phyloP scores from a whole-genome alignment of 2,113 vertebrate genomes.

The Balaeniceps rex region DNA sequence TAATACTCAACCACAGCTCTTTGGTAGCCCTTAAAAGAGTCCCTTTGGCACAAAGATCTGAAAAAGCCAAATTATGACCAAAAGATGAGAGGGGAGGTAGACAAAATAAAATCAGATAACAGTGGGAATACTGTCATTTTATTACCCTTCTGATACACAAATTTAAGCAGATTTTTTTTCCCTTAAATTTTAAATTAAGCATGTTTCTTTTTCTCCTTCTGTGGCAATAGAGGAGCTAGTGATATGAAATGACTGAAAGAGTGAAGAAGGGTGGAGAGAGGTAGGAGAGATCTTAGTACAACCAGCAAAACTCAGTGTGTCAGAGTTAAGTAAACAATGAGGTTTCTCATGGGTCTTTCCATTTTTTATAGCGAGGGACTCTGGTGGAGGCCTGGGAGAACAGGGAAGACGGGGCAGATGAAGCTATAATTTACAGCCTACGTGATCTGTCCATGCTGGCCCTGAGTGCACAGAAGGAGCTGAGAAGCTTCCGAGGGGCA shows the following conservation, averaged over 20 bases:
- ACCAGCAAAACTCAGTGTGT: neutral
- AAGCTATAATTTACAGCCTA: neutral
- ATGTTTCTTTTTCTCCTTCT: neutral
- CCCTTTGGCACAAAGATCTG: neutral
- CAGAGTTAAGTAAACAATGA: neutral
- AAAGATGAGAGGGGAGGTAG: neutral
- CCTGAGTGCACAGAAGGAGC: neutral
- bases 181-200: neutral
- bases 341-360: neutral
- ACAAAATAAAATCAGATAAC: neutral
- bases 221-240: neutral
- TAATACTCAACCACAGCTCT: neutral
- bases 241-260: neutral
- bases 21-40: neutral
- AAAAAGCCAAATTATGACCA: neutral
- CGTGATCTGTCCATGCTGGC: fast-evolving
- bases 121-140: neutral
- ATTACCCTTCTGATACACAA: neutral
- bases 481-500: neutral
- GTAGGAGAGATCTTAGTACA: neutral
- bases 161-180: neutral
- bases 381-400: neutral
- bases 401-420: neutral
- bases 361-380: neutral
- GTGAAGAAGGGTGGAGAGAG: neutral